Percentiles rank a stretch among this genome's conserved stretches.
These are phyloP conservation scores for Poliocrania exsul DNA, from an alignment of 2,797 vertebrate species.

Conservation along the genomic window DNA sequence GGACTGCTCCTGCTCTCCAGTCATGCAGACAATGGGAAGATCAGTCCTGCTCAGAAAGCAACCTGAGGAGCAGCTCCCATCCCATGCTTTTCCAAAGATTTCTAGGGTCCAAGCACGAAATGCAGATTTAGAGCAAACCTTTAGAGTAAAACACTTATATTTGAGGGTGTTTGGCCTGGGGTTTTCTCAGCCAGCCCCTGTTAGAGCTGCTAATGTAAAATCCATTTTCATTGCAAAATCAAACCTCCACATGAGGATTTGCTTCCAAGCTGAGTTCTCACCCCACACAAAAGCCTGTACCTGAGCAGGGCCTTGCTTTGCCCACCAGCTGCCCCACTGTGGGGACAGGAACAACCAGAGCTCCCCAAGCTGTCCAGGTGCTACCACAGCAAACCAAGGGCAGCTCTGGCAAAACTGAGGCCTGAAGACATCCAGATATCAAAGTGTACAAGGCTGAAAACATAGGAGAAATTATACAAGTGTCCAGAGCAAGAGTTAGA, in stretches of 20 bases:
- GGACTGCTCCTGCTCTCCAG: not conserved
- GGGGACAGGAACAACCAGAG: not conserved
- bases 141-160: not conserved
- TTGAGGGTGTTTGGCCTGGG: not conserved
- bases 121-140: not conserved
- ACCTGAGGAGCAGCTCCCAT: not conserved
- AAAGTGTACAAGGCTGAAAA: not conserved
- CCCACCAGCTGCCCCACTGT: not conserved
- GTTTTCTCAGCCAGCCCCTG: not conserved
- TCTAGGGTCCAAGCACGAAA: not conserved
- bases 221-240: not conserved
- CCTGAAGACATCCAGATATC: not conserved
- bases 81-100: accelerated
- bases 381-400: not conserved
- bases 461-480: accelerated
- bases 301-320: not conserved
- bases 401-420: not conserved
- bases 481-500: not conserved
- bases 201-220: not conserved
- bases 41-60: not conserved
- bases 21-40: accelerated
- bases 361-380: not conserved
- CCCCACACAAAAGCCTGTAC: not conserved
- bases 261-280: not conserved
- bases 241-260: not conserved